phyloP scores from a whole-genome alignment of 1,140 invertebrate species.

The Drosophila sp. region DNA sequence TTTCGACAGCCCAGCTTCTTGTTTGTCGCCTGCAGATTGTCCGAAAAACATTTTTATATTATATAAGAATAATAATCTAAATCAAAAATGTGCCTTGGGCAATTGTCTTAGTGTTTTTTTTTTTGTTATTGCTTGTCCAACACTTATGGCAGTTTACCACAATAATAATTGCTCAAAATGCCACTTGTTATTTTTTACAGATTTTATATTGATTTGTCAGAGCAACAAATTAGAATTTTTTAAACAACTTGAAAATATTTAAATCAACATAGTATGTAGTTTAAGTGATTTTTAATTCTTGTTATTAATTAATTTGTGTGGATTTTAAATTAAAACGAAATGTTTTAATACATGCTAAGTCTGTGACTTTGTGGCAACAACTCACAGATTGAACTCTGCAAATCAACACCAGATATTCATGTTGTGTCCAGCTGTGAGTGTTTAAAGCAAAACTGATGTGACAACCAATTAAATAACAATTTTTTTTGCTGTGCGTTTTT shows the following conservation, averaged over 20 bases:
- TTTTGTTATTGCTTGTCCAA: constrained; percentile 13
- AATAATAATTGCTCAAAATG: too few species aligned
- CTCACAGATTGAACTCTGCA: constrained; percentile 30
- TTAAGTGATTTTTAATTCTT: too few species aligned
- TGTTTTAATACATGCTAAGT: too few species aligned
- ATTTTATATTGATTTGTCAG: too few species aligned
- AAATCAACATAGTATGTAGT: too few species aligned
- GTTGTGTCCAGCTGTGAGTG: constrained; percentile 17
- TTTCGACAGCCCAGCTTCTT: constrained; percentile 38
- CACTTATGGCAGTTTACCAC: constrained; percentile 1
- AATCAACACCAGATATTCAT: constrained; percentile 9
- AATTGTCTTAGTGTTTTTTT: constrained; percentile 18
- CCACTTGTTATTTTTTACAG: too few species aligned
- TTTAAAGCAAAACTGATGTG: constrained; percentile 64
- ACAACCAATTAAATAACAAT: constrained; percentile 79
- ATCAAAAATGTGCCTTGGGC: constrained; percentile 49
- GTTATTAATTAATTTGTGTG: too few species aligned
- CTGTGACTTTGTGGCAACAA: neutral
- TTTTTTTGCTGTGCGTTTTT: constrained; percentile 51
- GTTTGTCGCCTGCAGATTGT: constrained; percentile 50
- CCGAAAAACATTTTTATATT: constrained; percentile 11
- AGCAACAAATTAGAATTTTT: too few species aligned
- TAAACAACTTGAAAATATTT: too few species aligned
- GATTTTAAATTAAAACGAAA: neutral
- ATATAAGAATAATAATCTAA: constrained; percentile 18